phyloP scores from a whole-genome alignment of 2,888 invertebrate genomes.

The Limnephilus auricula region DNA sequence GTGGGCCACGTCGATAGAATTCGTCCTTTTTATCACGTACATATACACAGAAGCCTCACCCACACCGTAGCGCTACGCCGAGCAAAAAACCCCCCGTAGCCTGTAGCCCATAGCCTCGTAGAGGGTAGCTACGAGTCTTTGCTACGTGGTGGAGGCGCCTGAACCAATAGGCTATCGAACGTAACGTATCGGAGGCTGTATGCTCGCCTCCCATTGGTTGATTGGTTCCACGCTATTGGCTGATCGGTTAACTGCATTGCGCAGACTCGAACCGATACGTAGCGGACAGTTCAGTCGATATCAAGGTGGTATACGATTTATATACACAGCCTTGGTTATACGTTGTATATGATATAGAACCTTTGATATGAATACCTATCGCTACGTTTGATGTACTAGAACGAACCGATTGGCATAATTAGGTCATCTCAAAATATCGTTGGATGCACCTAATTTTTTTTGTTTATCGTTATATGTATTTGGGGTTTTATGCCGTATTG shows the following conservation, averaged over 20 bases:
- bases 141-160: slow-evolving; percentile 45
- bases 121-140: background rate
- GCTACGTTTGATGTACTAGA: background rate
- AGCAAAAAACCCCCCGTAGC: slow-evolving; percentile 45
- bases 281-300: slow-evolving; percentile 48
- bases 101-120: background rate
- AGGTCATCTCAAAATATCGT: background rate
- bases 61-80: slow-evolving; percentile 36
- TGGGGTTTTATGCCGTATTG: too few species aligned
- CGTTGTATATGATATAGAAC: background rate
- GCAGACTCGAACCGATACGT: slow-evolving; percentile 79
- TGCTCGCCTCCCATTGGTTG: slow-evolving; percentile 73
- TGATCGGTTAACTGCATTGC: slow-evolving; percentile 73
- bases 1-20: slow-evolving; percentile 59
- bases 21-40: slow-evolving; percentile 62
- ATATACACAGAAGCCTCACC: slow-evolving; percentile 43
- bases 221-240: slow-evolving; percentile 80
- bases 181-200: slow-evolving; percentile 66
- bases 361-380: background rate
- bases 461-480: background rate
- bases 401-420: background rate
- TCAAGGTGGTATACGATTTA: slow-evolving; percentile 18
- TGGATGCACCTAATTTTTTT: too few species aligned
- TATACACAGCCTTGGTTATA: slow-evolving; percentile 13
- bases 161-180: slow-evolving; percentile 66